These are phyloP conservation scores for Epistrophe eligans DNA, from an alignment of 2,888 invertebrate genomes.

Conservation along the genomic window DNA sequence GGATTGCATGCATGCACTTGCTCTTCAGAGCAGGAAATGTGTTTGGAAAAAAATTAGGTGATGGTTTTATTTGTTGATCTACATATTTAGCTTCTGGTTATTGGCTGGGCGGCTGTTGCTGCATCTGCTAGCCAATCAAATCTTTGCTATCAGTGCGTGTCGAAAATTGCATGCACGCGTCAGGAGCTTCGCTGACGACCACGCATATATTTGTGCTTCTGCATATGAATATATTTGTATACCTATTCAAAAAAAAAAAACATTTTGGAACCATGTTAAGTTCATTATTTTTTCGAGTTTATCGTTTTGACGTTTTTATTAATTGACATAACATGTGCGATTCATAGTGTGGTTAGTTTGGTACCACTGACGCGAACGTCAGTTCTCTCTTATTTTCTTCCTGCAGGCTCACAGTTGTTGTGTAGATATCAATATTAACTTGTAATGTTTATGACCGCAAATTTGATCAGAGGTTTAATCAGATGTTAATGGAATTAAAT, in stretches of 20 bases:
- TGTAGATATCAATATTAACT: constrained; percentile 54
- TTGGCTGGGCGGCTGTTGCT: background rate
- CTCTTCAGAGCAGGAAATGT: constrained; percentile 60
- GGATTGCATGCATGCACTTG: constrained; percentile 47
- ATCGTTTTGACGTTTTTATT: constrained; percentile 74
- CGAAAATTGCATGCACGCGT: constrained; percentile 60
- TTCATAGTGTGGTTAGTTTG: constrained; percentile 54
- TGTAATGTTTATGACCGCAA: constrained; percentile 64
- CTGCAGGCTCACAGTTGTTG: constrained; percentile 35
- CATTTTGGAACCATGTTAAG: constrained; percentile 70
- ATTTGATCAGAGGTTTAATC: constrained; percentile 51
- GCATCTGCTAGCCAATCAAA: constrained; percentile 25
- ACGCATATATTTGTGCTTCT: background rate
- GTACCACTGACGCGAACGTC: constrained; percentile 35
- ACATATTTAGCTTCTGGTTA: constrained; percentile 55
- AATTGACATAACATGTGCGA: constrained; percentile 73
- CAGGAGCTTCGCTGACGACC: constrained; percentile 2
- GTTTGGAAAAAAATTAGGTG: constrained; percentile 51
- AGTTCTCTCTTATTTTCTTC: constrained; percentile 50
- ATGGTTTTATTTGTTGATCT: constrained; percentile 68
- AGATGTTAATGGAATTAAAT: constrained; percentile 50
- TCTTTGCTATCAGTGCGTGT: constrained; percentile 61
- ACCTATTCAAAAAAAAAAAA: background rate
- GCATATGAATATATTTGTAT: background rate
- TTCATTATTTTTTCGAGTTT: constrained; percentile 70